Conservation (phyloP, 2,797 vertebrate genomes). For the Coranthus polyacanthus region DNA sequence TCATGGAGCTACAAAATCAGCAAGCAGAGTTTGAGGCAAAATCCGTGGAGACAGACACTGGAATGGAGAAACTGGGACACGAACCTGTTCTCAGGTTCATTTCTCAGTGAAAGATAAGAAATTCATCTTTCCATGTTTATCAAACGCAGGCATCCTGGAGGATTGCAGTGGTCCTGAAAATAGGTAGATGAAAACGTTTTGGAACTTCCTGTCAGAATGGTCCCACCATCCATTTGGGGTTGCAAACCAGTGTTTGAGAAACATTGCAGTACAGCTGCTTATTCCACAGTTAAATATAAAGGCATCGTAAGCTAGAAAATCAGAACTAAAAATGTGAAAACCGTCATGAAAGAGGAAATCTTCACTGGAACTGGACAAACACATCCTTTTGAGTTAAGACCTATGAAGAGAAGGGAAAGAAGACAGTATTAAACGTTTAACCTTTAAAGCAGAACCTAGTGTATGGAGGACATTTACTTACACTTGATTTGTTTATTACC, state of each 20-base stretch:
- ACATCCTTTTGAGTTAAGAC: slow-evolving; percentile 81
- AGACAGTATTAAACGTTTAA: not conserved
- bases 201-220: slow-evolving; percentile 37
- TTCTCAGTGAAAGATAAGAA: slow-evolving; percentile 37
- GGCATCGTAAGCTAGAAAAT: slow-evolving; percentile 60
- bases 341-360: slow-evolving; percentile 52
- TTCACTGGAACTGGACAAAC: slow-evolving; percentile 51
- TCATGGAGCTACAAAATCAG: slow-evolving; percentile 21
- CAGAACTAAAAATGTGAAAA: slow-evolving; percentile 60
- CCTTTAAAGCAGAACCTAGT: too few species aligned
- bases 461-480: too few species aligned
- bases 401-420: slow-evolving; percentile 56
- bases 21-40: slow-evolving; percentile 22
- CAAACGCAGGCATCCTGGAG: slow-evolving; percentile 36
- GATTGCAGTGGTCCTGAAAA: slow-evolving; percentile 51
- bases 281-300: slow-evolving; percentile 35
- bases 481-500: too few species aligned
- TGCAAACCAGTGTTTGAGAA: slow-evolving; percentile 18
- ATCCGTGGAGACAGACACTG: slow-evolving; percentile 13
- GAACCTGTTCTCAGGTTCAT: slow-evolving; percentile 29
- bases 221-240: slow-evolving; percentile 30
- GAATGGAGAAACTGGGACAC: slow-evolving; percentile 15
- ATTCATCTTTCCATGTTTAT: slow-evolving; percentile 39
- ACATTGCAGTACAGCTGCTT: slow-evolving; percentile 19
- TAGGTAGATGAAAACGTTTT: slow-evolving; percentile 42